Conservation (phyloP, 2,113 vertebrate species). For the Otocyon megalotis region DNA sequence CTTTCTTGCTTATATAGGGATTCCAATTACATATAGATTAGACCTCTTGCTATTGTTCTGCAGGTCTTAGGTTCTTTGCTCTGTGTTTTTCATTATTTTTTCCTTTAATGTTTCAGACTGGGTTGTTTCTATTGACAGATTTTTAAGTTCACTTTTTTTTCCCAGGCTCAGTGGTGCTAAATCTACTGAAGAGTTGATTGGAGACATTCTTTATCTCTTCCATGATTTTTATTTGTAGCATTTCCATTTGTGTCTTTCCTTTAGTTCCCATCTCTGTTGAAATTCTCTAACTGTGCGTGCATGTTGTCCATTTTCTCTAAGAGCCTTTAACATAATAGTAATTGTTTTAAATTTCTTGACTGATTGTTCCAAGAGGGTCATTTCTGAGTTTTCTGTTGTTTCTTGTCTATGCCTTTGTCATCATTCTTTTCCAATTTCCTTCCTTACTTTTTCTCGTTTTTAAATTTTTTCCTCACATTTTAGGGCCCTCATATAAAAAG, state of each 20-base stretch:
- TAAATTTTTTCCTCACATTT: background rate
- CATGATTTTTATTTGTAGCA: background rate
- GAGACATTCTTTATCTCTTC: constrained; percentile 5
- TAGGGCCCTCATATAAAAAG: background rate
- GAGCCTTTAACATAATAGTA: background rate
- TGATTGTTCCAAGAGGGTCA: background rate
- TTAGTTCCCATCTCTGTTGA: background rate
- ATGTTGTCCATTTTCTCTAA: background rate
- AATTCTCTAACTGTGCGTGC: background rate
- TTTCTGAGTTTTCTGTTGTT: background rate
- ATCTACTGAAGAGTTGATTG: background rate
- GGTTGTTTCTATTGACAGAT: background rate
- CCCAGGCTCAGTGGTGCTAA: background rate
- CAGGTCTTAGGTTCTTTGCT: background rate
- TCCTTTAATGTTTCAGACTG: background rate
- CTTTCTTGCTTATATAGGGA: background rate
- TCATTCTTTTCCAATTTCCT: background rate
- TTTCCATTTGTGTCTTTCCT: background rate
- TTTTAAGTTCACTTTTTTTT: background rate
- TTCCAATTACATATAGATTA: background rate
- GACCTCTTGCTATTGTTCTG: background rate
- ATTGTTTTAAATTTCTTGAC: background rate
- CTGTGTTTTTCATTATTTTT: background rate
- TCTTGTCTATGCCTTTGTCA: background rate
- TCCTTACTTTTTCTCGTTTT: background rate